These are phyloP conservation scores for Protodeltote pygarga DNA, from an alignment of 2,888 invertebrate species.

Conservation along the genomic window DNA sequence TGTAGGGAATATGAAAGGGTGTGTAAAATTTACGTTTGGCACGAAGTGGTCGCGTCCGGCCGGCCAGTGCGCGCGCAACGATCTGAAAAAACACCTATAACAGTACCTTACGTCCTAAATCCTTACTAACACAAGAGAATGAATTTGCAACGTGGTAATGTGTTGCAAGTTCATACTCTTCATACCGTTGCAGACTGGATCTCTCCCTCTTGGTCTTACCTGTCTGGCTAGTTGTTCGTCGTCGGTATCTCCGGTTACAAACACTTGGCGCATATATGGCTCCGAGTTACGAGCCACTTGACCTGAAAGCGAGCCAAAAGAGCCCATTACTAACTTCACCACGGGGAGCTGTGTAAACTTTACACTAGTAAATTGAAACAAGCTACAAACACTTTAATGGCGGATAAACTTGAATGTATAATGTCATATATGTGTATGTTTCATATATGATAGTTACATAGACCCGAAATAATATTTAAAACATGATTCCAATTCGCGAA, in stretches of 20 bases:
- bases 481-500: too few species aligned
- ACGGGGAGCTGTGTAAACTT: slow-evolving; percentile 33
- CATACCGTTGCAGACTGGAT: slow-evolving; percentile 26
- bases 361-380: slow-evolving; percentile 18
- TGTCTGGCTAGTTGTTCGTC: slow-evolving; percentile 89
- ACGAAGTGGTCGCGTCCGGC: slow-evolving; percentile 67
- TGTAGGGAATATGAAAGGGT: slow-evolving; percentile 52
- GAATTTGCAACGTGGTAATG: slow-evolving; percentile 64
- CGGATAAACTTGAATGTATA: slow-evolving; percentile 20
- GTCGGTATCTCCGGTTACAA: slow-evolving; percentile 90
- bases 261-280: slow-evolving; percentile 98
- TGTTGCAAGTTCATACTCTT: slow-evolving; percentile 76
- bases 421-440: slow-evolving; percentile 44
- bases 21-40: slow-evolving; percentile 75
- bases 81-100: slow-evolving; percentile 80
- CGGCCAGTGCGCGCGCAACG: slow-evolving; percentile 65
- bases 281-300: slow-evolving; percentile 97
- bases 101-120: slow-evolving; percentile 68
- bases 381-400: slow-evolving; percentile 27
- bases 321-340: slow-evolving; percentile 69
- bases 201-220: slow-evolving; percentile 80
- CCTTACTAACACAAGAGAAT: slow-evolving; percentile 59
- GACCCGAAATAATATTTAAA: too few species aligned
- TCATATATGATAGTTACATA: too few species aligned
- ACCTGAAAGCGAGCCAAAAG: slow-evolving; percentile 86